Percentiles rank a stretch among this genome's conserved stretches.
Conservation (phyloP, 2,113 vertebrate species). For the Thinocorus orbignyianus region DNA sequence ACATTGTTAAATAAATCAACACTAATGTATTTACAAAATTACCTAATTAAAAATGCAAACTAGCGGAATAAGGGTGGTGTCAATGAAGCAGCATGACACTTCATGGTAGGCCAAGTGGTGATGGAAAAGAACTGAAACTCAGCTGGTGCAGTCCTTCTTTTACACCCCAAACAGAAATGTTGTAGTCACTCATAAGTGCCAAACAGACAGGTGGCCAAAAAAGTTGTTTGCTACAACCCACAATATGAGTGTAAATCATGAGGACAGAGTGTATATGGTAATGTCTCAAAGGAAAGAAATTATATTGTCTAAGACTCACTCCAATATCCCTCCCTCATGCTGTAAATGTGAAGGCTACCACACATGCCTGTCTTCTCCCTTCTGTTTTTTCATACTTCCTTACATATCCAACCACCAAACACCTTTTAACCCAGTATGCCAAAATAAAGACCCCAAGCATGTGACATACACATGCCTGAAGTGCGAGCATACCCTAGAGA, state of each 20-base stretch:
- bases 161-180: not conserved
- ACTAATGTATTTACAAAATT: not conserved
- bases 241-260: not conserved
- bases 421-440: not conserved
- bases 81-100: not conserved
- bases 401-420: not conserved
- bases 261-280: not conserved
- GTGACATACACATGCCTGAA: not conserved
- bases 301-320: not conserved
- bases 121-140: not conserved
- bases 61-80: not conserved
- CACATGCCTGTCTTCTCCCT: accelerated
- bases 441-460: not conserved
- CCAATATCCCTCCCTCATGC: not conserved
- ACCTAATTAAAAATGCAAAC: not conserved
- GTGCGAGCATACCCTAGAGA: not conserved
- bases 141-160: not conserved
- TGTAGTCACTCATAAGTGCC: not conserved
- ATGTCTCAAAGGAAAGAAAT: not conserved
- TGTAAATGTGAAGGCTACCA: not conserved
- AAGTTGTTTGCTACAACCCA: not conserved
- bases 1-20: not conserved
- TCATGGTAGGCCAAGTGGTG: not conserved
- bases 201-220: not conserved
- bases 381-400: not conserved